phyloP scores from a whole-genome alignment of 2,113 vertebrate species.

The Nothocercus julius region DNA sequence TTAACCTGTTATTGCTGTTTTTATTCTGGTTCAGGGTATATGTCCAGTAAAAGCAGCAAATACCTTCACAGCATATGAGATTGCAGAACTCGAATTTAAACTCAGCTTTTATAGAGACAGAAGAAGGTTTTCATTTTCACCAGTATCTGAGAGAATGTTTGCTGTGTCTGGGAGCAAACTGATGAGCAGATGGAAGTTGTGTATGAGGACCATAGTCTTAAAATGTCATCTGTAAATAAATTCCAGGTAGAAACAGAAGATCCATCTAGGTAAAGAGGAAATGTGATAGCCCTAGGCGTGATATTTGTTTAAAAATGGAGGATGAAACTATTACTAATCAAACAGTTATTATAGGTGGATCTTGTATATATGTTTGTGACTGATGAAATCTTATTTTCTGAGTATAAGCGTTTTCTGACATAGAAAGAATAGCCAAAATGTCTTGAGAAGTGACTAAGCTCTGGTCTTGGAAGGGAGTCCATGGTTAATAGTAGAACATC shows the following conservation, averaged over 20 bases:
- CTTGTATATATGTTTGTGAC: background rate
- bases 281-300: background rate
- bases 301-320: background rate
- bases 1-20: background rate
- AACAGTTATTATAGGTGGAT: background rate
- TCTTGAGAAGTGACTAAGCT: background rate
- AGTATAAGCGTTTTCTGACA: background rate
- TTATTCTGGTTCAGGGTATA: background rate
- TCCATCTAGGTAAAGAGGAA: background rate
- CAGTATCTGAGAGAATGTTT: background rate
- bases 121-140: background rate
- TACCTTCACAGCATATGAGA: background rate
- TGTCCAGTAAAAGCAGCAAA: background rate
- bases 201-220: background rate
- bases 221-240: background rate
- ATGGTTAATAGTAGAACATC: background rate
- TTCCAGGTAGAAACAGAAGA: background rate
- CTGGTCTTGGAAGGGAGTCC: background rate
- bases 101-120: background rate
- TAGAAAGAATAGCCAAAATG: background rate
- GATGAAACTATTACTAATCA: background rate
- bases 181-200: conserved; percentile 2
- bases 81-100: background rate
- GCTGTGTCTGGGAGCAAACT: background rate
- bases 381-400: background rate